Evolutionary conservation across 2,888 invertebrate species (phyloP).

Genomic region (Schizaphis graminum): DNA sequence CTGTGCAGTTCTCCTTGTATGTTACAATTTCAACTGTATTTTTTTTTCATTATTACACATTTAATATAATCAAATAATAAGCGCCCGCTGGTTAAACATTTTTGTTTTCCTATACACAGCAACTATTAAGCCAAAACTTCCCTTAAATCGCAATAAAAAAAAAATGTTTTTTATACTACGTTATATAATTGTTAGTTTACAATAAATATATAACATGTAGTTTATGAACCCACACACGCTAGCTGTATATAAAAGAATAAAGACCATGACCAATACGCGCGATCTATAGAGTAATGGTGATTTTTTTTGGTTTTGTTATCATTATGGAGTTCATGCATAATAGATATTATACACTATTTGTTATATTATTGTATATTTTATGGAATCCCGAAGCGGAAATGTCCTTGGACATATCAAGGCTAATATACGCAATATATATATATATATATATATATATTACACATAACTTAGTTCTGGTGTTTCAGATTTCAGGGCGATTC

Average conservation of each 20-base stretch:
- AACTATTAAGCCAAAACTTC: constrained; percentile 26
- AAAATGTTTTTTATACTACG: background rate
- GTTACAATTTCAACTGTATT: constrained; percentile 6
- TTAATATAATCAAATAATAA: constrained; percentile 24
- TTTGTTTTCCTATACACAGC: background rate
- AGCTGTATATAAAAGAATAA: constrained; percentile 28
- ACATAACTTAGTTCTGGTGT: constrained; percentile 52
- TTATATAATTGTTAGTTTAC: constrained; percentile 24
- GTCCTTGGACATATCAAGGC: constrained; percentile 61
- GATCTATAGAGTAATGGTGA: constrained; percentile 32
- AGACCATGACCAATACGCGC: constrained; percentile 52
- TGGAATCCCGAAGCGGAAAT: constrained; percentile 58
- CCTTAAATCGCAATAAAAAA: constrained; percentile 11
- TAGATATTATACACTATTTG: background rate
- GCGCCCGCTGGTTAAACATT: background rate
- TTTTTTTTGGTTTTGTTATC: constrained; percentile 46
- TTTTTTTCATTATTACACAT: background rate
- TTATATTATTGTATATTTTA: constrained; percentile 42
- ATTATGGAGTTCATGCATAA: constrained; percentile 15
- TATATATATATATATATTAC: background rate
- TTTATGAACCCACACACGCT: background rate
- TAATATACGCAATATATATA: constrained; percentile 6
- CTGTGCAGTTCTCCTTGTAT: background rate
- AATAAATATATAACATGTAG: background rate
- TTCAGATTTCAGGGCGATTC: constrained; percentile 39